Conservation (phyloP, 2,888 invertebrate species). For the Dolichomitus sp. region DNA sequence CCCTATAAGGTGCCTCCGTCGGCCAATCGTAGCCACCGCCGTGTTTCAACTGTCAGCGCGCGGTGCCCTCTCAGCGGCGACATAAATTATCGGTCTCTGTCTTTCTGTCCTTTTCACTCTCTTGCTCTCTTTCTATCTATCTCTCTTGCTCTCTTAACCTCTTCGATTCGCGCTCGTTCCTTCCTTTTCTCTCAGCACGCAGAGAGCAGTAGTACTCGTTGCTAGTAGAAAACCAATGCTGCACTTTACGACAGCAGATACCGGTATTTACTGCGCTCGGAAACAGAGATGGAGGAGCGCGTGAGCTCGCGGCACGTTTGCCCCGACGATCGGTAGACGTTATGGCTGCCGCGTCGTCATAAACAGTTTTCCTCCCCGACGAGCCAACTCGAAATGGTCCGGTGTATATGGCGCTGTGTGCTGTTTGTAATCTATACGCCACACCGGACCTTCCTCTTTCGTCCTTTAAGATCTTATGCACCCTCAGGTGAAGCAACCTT, state of each 20-base stretch:
- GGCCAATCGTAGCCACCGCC: conserved; percentile 82
- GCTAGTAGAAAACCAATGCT: conserved; percentile 78
- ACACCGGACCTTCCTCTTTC: conserved; percentile 42
- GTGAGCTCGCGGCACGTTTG: conserved; percentile 72
- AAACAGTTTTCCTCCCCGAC: conserved; percentile 70
- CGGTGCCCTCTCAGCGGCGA: conserved; percentile 76
- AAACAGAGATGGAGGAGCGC: conserved; percentile 59
- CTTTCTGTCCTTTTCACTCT: conserved; percentile 55
- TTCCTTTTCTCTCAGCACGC: conserved; percentile 27
- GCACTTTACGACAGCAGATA: conserved; percentile 79
- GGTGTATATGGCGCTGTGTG: conserved; percentile 34
- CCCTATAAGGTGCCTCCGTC: conserved; percentile 84
- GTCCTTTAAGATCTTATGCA: conserved; percentile 7
- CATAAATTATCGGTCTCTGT: conserved; percentile 82
- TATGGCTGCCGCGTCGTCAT: conserved; percentile 69
- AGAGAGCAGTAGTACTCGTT: conserved; percentile 18
- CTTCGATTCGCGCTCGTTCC: conserved; percentile 49
- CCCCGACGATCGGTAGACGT: conserved; percentile 68
- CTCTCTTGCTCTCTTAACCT: conserved; percentile 51
- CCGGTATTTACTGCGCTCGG: conserved; percentile 77
- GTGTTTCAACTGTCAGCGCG: conserved; percentile 85
- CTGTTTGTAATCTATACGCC: conserved; percentile 30
- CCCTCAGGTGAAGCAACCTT: not conserved
- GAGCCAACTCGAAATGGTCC: conserved; percentile 63
- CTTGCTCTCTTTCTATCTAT: conserved; percentile 42